Base-by-base conservation (phyloP, 2,888 invertebrate genomes). In the Synergus japonicus region DNA sequence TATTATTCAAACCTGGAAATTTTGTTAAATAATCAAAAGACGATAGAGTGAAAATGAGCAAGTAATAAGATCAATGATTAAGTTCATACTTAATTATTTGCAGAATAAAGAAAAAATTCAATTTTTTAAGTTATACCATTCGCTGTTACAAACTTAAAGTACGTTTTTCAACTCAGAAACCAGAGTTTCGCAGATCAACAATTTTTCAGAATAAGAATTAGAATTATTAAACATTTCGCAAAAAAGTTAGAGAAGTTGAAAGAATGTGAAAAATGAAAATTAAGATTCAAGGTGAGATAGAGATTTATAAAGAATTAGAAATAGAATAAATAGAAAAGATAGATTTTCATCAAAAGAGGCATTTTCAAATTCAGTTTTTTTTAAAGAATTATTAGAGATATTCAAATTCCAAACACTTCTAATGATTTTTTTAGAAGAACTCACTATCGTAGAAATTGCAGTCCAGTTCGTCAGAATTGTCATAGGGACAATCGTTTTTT, bases 401-500 rank as follows among this genome's bases (percentile, higher is more conserved):
- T 78, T 78, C 58, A 66, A 12, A 78, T 76, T 78, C 78, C 49
- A 66, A 15, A 78, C 76, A 76, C 63, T 43, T 54, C 69, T 37
- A 37, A 15, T 46, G 54, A 44, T 54, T 29, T 29, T 29, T 46
- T 37, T 29, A 10, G 63, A 41, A 46, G 15, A 66, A 44, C 46
- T 54, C 49, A 79, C 69, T 78, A 46, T 76, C 58, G 65, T 79
- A 65, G 73, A 54, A 66, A 80, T 80, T 65, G 79, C 97, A 97
- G 91, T 96, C 96, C 89, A 96, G 94, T 93, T 98, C 97, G 92
- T 98, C 97, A 86, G 96, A 96, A 89, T 94, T 93, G 93, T 98
- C 97, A 83, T 91, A 93, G 1, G 95, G 95, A 93, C 97, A 97
- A 93, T 97, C 97, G 84, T 95, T 93, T 85, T 93, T 94, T 66